Evolutionary conservation across 2,888 invertebrate species (phyloP), one percentile per base, ranked within the genome.

Genomic region (Mechanitis mazaeus): DNA sequence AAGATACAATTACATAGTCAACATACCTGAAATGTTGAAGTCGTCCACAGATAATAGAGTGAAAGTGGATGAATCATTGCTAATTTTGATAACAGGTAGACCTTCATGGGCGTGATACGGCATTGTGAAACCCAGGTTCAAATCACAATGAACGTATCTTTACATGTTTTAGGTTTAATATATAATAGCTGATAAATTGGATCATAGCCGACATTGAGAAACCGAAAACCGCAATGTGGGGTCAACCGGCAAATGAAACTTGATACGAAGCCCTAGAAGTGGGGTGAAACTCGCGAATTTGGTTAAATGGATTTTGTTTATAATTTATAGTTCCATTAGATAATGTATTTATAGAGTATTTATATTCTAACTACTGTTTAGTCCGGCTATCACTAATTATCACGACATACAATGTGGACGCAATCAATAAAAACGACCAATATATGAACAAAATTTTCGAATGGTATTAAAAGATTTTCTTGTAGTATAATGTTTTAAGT

Each of bases 151-250:
- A 55, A 60, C 20, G 38, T 54, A 42, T 59, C 50, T 56, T 54
- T 64, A 61, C 38, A 55, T 42, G 56, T 35, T 55, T 57, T 54
- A 58, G 42, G 55, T 59, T 62, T 64, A 64, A 66, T 47, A 66
- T 57, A 63, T 42, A 56, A 54, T 54, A 50, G 60, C 61, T 65
- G 45, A 46, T 65, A 73, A 79, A 79, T 74, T 75, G 74, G 76
- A 75, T 72, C 78, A 75, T 66, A 68, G 72, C 65, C 72, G 74
- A 59, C 67, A 67, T 60, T 59, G 58, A 61, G 75, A 74, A 75
- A 76, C 72, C 69, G 64, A 74, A 76, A 78, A 80, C 82, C 84
- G 73, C 83, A 83, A 71, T 66, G 69, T 69, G 68, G 71, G 75
- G 72, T 76, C 75, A 72, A 71, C 66, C 72, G 72, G 72, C 72